Evolutionary conservation across 2,113 vertebrate genomes (phyloP).

Genomic region (Cyrtonyx montezumae): DNA sequence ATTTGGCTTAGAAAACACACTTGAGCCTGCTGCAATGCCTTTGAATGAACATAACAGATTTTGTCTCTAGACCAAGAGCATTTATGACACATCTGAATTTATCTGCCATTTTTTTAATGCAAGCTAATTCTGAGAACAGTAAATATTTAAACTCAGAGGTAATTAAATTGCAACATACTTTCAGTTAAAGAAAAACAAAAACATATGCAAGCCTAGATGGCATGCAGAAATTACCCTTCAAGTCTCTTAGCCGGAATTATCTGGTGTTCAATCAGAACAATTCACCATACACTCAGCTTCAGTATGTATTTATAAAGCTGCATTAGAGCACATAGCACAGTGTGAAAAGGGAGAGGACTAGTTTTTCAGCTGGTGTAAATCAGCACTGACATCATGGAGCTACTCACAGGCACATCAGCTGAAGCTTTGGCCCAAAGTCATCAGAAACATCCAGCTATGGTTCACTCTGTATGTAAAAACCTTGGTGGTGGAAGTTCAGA

Average conservation of each 20-base stretch:
- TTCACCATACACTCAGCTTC: neutral
- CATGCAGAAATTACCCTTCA: conserved; percentile 36
- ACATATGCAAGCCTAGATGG: conserved; percentile 7
- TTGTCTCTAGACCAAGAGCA: conserved; percentile 35
- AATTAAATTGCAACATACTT: conserved; percentile 48
- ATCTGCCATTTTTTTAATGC: conserved; percentile 56
- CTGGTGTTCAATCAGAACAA: conserved; percentile 23
- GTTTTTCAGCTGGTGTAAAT: conserved; percentile 61
- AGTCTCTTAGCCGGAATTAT: conserved; percentile 24
- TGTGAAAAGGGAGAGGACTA: neutral
- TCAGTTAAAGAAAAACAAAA: conserved; percentile 42
- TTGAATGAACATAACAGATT: conserved; percentile 36
- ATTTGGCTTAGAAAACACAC: conserved; percentile 43
- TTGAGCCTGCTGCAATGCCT: conserved; percentile 19
- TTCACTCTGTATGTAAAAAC: neutral
- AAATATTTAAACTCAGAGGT: conserved; percentile 59
- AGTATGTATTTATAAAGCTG: conserved; percentile 40
- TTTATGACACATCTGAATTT: conserved; percentile 51
- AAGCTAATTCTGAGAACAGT: conserved; percentile 55
- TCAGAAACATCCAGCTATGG: neutral
- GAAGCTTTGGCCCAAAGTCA: conserved; percentile 26
- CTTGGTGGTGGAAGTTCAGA: neutral
- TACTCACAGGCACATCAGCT: conserved; percentile 22
- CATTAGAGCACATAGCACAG: neutral
- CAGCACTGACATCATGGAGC: conserved; percentile 17